phyloP scores from a whole-genome alignment of 2,113 vertebrate genomes.

The Pao palembangensis region DNA sequence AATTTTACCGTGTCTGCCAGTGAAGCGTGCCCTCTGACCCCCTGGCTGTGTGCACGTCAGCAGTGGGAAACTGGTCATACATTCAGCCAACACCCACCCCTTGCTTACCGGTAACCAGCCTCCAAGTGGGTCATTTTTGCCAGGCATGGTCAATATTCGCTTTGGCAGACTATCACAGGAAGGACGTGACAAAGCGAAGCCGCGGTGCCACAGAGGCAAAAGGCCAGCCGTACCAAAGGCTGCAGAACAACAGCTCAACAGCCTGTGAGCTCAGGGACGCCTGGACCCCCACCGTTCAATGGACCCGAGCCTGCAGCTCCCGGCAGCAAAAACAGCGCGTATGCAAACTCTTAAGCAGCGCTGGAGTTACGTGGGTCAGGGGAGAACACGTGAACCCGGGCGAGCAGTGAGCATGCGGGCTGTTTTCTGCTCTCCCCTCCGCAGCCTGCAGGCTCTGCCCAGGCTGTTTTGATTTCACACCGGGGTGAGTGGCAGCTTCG shows the following conservation, averaged over 20 bases:
- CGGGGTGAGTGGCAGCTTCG: constrained; percentile 67
- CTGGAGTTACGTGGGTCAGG: no score
- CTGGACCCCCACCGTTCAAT: no score
- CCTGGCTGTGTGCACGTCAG: neutral
- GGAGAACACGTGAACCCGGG: neutral
- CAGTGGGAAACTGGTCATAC: neutral
- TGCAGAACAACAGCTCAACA: no score
- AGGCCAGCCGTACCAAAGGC: no score
- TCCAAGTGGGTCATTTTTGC: neutral
- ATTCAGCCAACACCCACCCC: neutral
- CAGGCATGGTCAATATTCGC: neutral
- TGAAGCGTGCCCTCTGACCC: neutral
- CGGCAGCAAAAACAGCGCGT: neutral
- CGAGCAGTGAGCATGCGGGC: constrained; percentile 11
- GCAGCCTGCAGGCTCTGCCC: constrained; percentile 36
- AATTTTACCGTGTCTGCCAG: constrained; percentile 2
- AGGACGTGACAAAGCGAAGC: neutral
- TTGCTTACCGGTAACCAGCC: neutral
- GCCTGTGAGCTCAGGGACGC: no score
- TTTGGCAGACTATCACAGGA: neutral
- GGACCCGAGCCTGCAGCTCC: no score
- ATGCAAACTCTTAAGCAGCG: neutral
- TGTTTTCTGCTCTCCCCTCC: constrained; percentile 35
- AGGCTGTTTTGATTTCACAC: constrained; percentile 65
- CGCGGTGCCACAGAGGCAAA: no score